Conservation (phyloP, 1,140 invertebrate genomes). For the Drosophila azteca region DNA sequence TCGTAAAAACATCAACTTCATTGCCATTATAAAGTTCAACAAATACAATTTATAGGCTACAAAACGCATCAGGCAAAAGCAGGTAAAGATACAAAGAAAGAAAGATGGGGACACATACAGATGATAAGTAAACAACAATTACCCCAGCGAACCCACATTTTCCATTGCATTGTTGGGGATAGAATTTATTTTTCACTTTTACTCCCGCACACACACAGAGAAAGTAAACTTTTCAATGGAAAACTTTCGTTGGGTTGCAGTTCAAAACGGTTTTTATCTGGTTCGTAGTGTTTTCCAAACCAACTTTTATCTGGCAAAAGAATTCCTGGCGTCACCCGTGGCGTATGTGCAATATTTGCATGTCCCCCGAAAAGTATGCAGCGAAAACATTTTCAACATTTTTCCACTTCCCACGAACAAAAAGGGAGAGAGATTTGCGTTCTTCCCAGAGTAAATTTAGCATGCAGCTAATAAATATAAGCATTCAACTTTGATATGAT, state of each 20-base stretch:
- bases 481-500: slow-evolving; percentile 43
- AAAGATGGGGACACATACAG: neutral
- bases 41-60: slow-evolving; percentile 49
- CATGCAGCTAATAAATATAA: slow-evolving; percentile 45
- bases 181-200: slow-evolving; percentile 27
- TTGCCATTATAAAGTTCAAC: slow-evolving; percentile 54
- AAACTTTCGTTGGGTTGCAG: slow-evolving; percentile 21
- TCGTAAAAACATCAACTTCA: slow-evolving; percentile 50
- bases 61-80: slow-evolving; percentile 27
- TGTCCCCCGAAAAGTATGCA: slow-evolving; percentile 57
- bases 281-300: no score
- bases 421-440: slow-evolving; percentile 20
- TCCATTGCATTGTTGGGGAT: slow-evolving; percentile 19
- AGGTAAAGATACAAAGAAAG: slow-evolving; percentile 10
- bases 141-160: slow-evolving; percentile 42
- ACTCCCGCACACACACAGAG: neutral
- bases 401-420: slow-evolving; percentile 33
- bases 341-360: slow-evolving; percentile 67
- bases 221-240: slow-evolving; percentile 30
- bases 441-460: slow-evolving; percentile 21
- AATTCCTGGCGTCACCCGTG: slow-evolving; percentile 42
- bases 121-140: slow-evolving; percentile 66
- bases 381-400: slow-evolving; percentile 28
- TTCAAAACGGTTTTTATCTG: slow-evolving; percentile 12
- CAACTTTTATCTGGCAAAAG: slow-evolving; percentile 34